Conservation (phyloP, 2,113 vertebrate genomes). For the Potamarius usumacintae region DNA sequence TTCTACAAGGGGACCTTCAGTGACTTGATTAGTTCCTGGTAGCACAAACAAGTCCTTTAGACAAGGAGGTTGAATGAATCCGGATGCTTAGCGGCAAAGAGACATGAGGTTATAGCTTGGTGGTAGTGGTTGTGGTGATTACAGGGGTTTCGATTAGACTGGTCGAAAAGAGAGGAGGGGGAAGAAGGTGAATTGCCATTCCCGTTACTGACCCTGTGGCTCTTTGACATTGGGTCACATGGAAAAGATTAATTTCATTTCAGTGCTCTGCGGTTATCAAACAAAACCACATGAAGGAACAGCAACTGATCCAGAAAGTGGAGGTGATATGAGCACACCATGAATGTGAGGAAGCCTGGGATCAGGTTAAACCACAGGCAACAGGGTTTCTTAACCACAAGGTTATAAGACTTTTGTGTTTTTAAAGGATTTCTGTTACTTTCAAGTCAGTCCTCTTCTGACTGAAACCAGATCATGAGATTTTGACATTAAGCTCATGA, state of each 20-base stretch:
- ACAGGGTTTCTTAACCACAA: conserved; percentile 12
- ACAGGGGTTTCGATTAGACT: conserved; percentile 15
- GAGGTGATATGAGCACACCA: neutral
- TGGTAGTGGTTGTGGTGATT: neutral
- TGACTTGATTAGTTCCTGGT: conserved; percentile 22
- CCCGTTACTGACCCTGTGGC: neutral
- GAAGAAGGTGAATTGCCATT: conserved; percentile 13
- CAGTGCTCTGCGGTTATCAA: neutral
- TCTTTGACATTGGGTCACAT: neutral
- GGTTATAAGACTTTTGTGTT: neutral
- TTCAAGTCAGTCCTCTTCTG: neutral
- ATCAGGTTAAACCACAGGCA: conserved; percentile 5
- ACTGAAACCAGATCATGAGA: no score
- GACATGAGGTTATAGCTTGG: conserved; percentile 69
- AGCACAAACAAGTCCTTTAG: conserved; percentile 58
- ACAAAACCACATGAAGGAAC: conserved; percentile 12
- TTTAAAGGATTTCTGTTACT: neutral
- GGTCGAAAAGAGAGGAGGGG: neutral
- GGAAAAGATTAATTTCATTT: conserved; percentile 22
- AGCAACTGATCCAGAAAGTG: conserved; percentile 10
- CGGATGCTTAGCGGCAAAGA: conserved; percentile 63
- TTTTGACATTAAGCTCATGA: neutral
- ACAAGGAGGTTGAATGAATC: conserved; percentile 57
- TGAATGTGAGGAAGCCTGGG: neutral
- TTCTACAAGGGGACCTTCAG: conserved; percentile 20